A percentile compares a stretch with the other conserved stretches of the same genome.
Conservation (phyloP, 2,888 invertebrate genomes). For the Drosophila bunnanda region DNA sequence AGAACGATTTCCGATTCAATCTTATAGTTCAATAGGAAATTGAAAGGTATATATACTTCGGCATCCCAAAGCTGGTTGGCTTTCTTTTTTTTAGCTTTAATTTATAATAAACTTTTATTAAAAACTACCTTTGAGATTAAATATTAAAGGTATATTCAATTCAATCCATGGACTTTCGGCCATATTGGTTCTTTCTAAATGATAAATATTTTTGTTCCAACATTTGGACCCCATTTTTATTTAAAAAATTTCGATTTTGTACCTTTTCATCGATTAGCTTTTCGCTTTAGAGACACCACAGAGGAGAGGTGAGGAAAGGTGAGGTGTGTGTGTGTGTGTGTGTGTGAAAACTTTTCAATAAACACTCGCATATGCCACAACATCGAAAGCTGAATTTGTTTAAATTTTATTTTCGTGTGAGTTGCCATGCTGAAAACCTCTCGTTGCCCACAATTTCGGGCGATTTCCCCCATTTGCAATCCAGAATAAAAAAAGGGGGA, state of each 20-base stretch:
- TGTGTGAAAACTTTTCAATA: conserved; percentile 39
- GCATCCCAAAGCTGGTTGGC: too few species aligned
- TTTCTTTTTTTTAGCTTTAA: too few species aligned
- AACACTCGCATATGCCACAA: conserved; percentile 51
- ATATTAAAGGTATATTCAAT: not conserved
- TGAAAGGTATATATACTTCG: too few species aligned
- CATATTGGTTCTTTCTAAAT: not conserved
- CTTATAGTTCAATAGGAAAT: too few species aligned
- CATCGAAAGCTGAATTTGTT: conserved; percentile 55
- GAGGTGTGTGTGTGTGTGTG: not conserved
- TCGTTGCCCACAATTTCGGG: conserved; percentile 47
- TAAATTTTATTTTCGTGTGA: conserved; percentile 58
- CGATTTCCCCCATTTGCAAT: conserved; percentile 2
- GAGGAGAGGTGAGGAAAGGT: not conserved
- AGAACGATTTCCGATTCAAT: too few species aligned
- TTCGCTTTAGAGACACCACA: not conserved
- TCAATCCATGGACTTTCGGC: too few species aligned
- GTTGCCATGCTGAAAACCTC: conserved; percentile 54
- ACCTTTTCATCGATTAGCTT: conserved; percentile 20
- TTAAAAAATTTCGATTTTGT: conserved; percentile 4
- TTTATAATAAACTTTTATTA: not conserved
- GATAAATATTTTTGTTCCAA: not conserved
- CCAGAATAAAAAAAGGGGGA: conserved; percentile 1
- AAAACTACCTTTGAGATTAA: not conserved
- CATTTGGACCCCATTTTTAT: not conserved